Base-by-base conservation (phyloP, 2,888 invertebrate genomes). In the Athripsodes cinereus region DNA sequence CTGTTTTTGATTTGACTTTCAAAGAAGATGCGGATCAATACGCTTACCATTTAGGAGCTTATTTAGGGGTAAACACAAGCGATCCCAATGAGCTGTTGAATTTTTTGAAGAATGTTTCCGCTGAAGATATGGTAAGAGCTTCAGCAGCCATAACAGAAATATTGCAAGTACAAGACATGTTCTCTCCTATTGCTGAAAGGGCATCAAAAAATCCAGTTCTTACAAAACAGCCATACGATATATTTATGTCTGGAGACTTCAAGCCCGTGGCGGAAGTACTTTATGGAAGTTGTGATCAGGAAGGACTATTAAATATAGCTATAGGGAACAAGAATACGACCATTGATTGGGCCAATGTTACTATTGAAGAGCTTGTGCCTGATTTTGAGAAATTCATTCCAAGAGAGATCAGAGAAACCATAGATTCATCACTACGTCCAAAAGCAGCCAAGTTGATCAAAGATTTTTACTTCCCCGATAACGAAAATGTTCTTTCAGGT, bases 401-500 rank as follows among this genome's bases (percentile, higher is more conserved):
- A 2, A 48, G 35, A 50, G 18, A 35, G 6, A 5, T 53, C 10
- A 44, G 16, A 18, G n/a, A n/a, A n/a, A n/a, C n/a, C n/a, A 19
- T 35, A n/a, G 20, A 19, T 52, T 11, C 19, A 57, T 34, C 2
- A 19, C n/a, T 26, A 52, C 52, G 16, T 6, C 10, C 40, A 21
- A 31, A 11, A 22, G 34, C 44, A 11, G 31, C 47, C 16, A 19
- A 57, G 18, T 53, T 57, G 55, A 55, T 62, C 13, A 52, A 60
- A 46, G 26, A 53, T 10, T 55, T 55, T 49, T 62, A 62, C 50
- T 60, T 62, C 16, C 20, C 55, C 3, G 20, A 18, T 21, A 57
- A 57, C 21, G 22, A 22, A n/a, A 50, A 57, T 44, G 19, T 55
- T 11, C 16, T 62, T n/a, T 35, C 49, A 11, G 35, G 55, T 22